Evolutionary conservation across 2,113 vertebrate genomes (phyloP).

Genomic region (Phylloscopus trochiloides): DNA sequence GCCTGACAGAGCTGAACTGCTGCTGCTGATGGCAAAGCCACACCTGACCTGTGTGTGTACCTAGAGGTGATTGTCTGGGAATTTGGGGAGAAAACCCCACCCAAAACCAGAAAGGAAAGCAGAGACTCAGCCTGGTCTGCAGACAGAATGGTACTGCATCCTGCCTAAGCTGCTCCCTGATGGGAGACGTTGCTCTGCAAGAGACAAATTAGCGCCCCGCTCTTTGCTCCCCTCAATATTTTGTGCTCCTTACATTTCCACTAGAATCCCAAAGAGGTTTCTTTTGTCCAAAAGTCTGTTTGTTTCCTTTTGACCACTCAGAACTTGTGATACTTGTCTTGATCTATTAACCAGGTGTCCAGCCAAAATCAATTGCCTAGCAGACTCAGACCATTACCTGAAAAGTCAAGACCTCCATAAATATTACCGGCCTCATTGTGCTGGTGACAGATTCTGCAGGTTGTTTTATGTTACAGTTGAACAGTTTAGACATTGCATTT

Average conservation of each 20-base stretch:
- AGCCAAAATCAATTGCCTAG: constrained; percentile 63
- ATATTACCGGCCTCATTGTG: constrained; percentile 46
- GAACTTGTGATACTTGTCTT: constrained; percentile 22
- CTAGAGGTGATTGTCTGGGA: background rate
- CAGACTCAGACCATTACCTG: background rate
- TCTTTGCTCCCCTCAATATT: background rate
- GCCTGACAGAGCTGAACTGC: background rate
- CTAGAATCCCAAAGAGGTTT: background rate
- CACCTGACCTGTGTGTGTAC: background rate
- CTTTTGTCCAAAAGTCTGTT: background rate
- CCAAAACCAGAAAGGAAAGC: background rate
- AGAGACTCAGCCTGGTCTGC: background rate
- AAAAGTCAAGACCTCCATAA: constrained; percentile 65
- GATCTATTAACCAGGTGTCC: constrained; percentile 38
- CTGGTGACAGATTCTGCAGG: constrained; percentile 38
- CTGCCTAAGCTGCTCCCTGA: background rate
- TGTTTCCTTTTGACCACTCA: background rate
- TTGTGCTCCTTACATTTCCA: background rate
- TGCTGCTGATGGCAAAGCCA: background rate
- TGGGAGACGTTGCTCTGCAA: background rate
- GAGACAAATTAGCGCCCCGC: background rate
- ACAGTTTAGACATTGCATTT: constrained; percentile 12
- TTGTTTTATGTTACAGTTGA: constrained; percentile 50
- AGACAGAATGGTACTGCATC: background rate
- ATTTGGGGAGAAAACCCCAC: background rate